Evolutionary conservation across 30 jellyfish, hydroid and myxozoan genomes (phyloP).

Genomic region (Cassiopea xamachana): DNA sequence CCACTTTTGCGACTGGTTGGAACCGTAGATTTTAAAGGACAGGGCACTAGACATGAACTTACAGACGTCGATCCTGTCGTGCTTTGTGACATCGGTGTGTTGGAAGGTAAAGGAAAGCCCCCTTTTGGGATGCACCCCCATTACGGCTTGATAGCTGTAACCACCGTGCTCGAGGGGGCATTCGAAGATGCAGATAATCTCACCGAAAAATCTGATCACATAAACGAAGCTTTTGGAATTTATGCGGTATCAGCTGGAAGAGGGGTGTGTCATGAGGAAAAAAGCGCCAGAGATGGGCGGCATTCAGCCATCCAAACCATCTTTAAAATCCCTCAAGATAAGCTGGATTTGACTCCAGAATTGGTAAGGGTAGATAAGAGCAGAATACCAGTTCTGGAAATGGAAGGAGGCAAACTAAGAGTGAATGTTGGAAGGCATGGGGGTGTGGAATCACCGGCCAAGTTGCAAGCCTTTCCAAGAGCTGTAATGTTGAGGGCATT

Average conservation of each 20-base stretch:
- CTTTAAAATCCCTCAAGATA: constrained; percentile 47
- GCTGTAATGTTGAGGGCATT: constrained; percentile 57
- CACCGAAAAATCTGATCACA: constrained; percentile 25
- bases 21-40: constrained; percentile 42
- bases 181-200: constrained; percentile 55
- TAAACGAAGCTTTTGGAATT: constrained; percentile 46
- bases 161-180: constrained; percentile 51
- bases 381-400: constrained; percentile 40
- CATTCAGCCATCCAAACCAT: constrained; percentile 51
- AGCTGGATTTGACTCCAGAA: constrained; percentile 40
- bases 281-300: constrained; percentile 40
- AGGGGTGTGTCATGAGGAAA: constrained; percentile 62
- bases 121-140: constrained; percentile 64
- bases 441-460: constrained; percentile 53
- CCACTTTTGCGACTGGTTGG: constrained; percentile 53
- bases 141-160: constrained; percentile 55
- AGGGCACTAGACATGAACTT: constrained; percentile 50
- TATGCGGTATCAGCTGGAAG: constrained; percentile 62
- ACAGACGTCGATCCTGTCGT: constrained; percentile 50
- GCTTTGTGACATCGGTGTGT: constrained; percentile 32
- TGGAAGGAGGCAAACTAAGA: constrained; percentile 48
- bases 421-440: constrained; percentile 53
- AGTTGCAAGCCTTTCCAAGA: constrained; percentile 54
- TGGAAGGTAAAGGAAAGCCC: constrained; percentile 52
- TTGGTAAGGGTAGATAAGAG: constrained; percentile 24